Conservation (phyloP, 2,797 vertebrate genomes). For the Pipistrellus pygmaeus region DNA sequence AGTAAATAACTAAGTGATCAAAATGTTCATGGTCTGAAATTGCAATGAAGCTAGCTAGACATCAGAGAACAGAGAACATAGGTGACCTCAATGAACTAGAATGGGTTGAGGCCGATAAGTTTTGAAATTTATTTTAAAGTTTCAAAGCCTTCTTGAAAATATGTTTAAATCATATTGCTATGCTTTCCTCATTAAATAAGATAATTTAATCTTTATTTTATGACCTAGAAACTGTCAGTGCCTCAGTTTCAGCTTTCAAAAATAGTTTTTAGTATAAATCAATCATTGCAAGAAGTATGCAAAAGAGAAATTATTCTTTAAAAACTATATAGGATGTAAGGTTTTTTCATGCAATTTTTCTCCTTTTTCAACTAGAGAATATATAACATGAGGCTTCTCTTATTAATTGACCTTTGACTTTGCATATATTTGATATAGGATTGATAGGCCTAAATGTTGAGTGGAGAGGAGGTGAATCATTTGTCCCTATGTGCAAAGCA, state of each 20-base stretch:
- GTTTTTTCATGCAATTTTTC: neutral
- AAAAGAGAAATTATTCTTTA: neutral
- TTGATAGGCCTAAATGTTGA: neutral
- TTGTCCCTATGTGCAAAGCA: conserved; percentile 27
- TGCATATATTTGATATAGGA: neutral
- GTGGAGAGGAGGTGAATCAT: neutral
- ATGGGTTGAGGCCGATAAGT: neutral
- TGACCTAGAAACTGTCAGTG: neutral
- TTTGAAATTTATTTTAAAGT: conserved; percentile 42
- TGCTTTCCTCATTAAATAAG: conserved; percentile 2
- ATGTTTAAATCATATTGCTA: neutral
- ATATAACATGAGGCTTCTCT: neutral
- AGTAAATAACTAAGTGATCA: conserved; percentile 11
- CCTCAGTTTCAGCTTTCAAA: conserved; percentile 26
- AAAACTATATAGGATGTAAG: conserved; percentile 29
- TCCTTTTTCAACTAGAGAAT: neutral
- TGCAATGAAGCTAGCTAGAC: neutral
- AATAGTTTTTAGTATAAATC: conserved; percentile 25
- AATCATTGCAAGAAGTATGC: neutral
- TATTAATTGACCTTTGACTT: conserved; percentile 8
- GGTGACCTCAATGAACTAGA: conserved; percentile 8
- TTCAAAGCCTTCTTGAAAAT: neutral
- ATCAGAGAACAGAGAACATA: neutral
- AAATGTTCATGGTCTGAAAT: neutral
- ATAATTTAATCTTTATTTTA: conserved; percentile 40